Evolutionary conservation across 2,113 vertebrate genomes (phyloP), one percentile per base, ranked within the genome.

Genomic region (Oreochromis tanganicae): DNA sequence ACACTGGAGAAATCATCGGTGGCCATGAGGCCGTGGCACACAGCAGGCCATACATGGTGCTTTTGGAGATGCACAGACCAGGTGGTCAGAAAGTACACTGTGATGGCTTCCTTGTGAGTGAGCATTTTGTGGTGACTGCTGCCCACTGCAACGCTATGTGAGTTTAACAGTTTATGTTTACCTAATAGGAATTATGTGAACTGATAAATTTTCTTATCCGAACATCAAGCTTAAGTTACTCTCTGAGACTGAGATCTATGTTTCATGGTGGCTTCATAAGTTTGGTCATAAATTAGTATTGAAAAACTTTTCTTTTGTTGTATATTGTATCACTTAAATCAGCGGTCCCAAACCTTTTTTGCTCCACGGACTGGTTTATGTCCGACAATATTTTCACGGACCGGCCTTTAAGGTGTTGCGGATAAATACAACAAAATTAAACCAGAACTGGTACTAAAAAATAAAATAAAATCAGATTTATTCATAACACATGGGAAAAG

Each of bases 81-180:
- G 0, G 3, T 13, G 9, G 7, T 4, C 0, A 1, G 3, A 38
- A 0, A 16, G 4, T 0, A 2, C 0, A 12, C 71, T 96, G 96
- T 19, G 94, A 21, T 7, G 95, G 94, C 24, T 94, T 96, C 59
- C 88, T 96, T 29, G 27, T 96, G 48, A 93, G 17, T 24, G 55
- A 93, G 13, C 78, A 96, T 9, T 95, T 93, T 81, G 94, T 96
- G 87, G 56, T 95, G 88, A 96, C 94, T 7, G 95, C 94, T 1
- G 95, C 96, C 50, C 95, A 96, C 84, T 96, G 96, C 80, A 2
- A 66, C 1, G 50, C 19, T 5, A 1, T 9, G 95, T 96, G 4
- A 81, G 91, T 87, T 61, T 19, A 36, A 14, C 5, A 32, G 3
- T 24, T 48, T n/a, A 19, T 36, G 24, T 43, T n/a, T 14, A 36